phyloP scores from a whole-genome alignment of 2,888 invertebrate species.

The Caenorhabditis virilis region DNA sequence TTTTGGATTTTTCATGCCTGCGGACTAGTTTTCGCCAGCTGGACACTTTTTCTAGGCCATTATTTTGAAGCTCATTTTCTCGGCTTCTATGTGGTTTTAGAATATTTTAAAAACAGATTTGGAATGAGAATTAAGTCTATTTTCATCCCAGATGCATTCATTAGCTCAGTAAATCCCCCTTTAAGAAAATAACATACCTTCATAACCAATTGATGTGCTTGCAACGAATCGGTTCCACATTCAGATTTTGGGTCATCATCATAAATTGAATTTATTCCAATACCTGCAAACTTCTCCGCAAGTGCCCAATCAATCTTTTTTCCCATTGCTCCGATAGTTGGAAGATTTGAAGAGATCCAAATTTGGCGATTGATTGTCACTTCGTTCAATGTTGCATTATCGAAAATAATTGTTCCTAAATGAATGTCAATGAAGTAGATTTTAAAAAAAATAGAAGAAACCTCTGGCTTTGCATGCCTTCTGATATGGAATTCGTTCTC shows the following conservation, averaged over 20 bases:
- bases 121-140: too few relatives aligned
- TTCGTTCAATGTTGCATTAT: slow-evolving; percentile 22
- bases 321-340: slow-evolving; percentile 17
- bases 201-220: slow-evolving; percentile 22
- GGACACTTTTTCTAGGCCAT: too few relatives aligned
- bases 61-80: too few relatives aligned
- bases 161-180: too few relatives aligned
- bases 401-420: slow-evolving; percentile 26
- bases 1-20: too few relatives aligned
- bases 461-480: slow-evolving; percentile 28
- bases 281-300: slow-evolving; percentile 17
- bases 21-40: too few relatives aligned
- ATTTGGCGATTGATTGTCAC: slow-evolving; percentile 16
- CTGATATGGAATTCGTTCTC: slow-evolving; percentile 17
- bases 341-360: slow-evolving; percentile 25
- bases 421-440: too few relatives aligned
- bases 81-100: too few relatives aligned
- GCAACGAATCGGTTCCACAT: slow-evolving; percentile 23
- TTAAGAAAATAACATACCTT: too few relatives aligned
- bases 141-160: too few relatives aligned
- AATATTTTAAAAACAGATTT: too few relatives aligned
- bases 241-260: slow-evolving; percentile 22
- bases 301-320: slow-evolving; percentile 33
- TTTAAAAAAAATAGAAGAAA: too few relatives aligned
- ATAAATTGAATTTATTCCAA: slow-evolving; percentile 15